Conservation (phyloP, 1,140 invertebrate species). For the Leucophenga varia region DNA sequence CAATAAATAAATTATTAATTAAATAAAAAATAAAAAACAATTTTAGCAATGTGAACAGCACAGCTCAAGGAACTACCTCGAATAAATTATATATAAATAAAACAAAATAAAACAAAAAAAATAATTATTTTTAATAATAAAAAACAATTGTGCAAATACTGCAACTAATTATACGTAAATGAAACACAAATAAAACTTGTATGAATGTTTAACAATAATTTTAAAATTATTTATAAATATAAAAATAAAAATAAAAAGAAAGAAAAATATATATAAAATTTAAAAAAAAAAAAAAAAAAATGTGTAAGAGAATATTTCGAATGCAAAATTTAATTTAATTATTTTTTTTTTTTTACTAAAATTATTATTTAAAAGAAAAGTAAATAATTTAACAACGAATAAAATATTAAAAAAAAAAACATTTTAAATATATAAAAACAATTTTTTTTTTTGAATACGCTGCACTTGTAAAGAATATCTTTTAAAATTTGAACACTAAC, state of each 20-base stretch:
- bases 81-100: slow-evolving; percentile 3
- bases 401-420: not conserved
- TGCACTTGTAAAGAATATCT: too few species aligned
- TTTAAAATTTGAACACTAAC: too few species aligned
- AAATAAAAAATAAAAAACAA: slow-evolving; percentile 18
- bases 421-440: slow-evolving; percentile 10
- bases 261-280: slow-evolving; percentile 11
- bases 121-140: too few species aligned
- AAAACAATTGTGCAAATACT: slow-evolving; percentile 2
- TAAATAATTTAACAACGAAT: not conserved
- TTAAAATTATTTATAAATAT: slow-evolving; percentile 43
- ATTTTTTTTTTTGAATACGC: slow-evolving; percentile 2
- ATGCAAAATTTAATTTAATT: slow-evolving; percentile 8
- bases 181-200: slow-evolving; percentile 30
- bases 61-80: slow-evolving; percentile 35
- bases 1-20: slow-evolving; percentile 10
- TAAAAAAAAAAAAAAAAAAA: slow-evolving; percentile 9
- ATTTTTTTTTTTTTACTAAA: not conserved
- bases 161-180: slow-evolving; percentile 49
- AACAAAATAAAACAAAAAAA: too few species aligned
- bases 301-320: too few species aligned
- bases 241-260: slow-evolving; percentile 14
- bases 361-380: slow-evolving; percentile 7
- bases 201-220: slow-evolving; percentile 43
- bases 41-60: slow-evolving; percentile 18